phyloP scores from a whole-genome alignment of 1,140 invertebrate genomes.

The Globodera ellingtonae region DNA sequence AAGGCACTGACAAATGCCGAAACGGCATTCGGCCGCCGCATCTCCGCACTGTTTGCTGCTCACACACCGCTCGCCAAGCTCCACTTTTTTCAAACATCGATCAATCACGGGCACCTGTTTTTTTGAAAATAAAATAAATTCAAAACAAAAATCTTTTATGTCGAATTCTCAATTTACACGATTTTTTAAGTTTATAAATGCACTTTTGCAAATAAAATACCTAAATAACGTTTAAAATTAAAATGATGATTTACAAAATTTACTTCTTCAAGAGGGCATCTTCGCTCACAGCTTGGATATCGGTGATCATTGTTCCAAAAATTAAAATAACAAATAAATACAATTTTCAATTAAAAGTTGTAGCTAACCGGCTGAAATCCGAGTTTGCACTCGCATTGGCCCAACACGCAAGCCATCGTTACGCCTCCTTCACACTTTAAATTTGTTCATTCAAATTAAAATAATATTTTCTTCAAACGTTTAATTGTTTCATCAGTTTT shows the following conservation, averaged over 20 bases:
- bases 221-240: neutral
- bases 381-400: conserved; percentile 46
- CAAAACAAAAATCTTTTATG: conserved; percentile 15
- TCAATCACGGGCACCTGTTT: conserved; percentile 58
- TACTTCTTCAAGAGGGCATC: conserved; percentile 42
- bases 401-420: conserved; percentile 57
- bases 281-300: conserved; percentile 62
- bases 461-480: conserved; percentile 12
- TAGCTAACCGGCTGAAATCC: conserved; percentile 34
- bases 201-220: neutral
- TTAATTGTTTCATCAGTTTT: neutral
- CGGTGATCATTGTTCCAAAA: conserved; percentile 63
- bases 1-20: conserved; percentile 62
- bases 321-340: conserved; percentile 19
- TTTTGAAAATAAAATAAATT: neutral
- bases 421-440: conserved; percentile 63
- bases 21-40: conserved; percentile 57
- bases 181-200: neutral
- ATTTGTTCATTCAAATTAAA: conserved; percentile 22
- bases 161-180: neutral
- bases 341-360: neutral
- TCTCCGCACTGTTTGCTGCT: conserved; percentile 60
- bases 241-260: neutral
- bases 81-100: conserved; percentile 52
- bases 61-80: conserved; percentile 53